Conservation (phyloP, 2,888 invertebrate species). For the Beris morrisii region DNA sequence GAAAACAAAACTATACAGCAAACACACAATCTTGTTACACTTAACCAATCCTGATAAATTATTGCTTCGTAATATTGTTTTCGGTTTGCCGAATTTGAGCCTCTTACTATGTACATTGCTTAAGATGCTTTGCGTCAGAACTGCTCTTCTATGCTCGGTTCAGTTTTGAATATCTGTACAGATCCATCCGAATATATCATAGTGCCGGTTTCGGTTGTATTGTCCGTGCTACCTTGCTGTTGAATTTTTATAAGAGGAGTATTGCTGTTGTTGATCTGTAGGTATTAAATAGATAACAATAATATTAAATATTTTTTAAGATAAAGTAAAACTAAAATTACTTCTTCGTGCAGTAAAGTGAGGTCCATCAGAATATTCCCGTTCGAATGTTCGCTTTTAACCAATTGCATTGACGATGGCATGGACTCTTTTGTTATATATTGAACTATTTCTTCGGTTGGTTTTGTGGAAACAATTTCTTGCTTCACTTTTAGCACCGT, state of each 20-base stretch:
- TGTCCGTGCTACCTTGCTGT: neutral
- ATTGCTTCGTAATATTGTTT: no score
- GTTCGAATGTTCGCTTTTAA: slow-evolving; percentile 11
- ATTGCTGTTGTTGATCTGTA: neutral
- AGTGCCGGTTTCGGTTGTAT: neutral
- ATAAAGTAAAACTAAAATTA: neutral
- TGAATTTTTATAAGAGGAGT: neutral
- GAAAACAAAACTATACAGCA: no score
- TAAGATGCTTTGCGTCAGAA: neutral
- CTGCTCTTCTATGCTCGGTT: slow-evolving; percentile 1
- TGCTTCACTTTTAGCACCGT: neutral
- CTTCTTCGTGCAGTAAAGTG: slow-evolving; percentile 13
- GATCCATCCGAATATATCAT: slow-evolving; percentile 25
- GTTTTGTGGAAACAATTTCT: neutral
- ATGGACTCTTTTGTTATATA: slow-evolving; percentile 4
- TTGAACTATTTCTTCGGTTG: slow-evolving; percentile 7
- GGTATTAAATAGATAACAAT: neutral
- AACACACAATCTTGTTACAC: no score
- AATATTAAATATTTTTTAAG: neutral
- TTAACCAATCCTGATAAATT: no score
- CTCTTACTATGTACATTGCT: no score
- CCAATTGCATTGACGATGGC: neutral
- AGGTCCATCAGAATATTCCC: slow-evolving; percentile 21
- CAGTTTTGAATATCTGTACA: slow-evolving; percentile 27
- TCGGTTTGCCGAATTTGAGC: no score